A percentile compares a stretch with the other conserved stretches of the same genome.
These are phyloP conservation scores for Botia kubotai DNA, from an alignment of 2,797 vertebrate genomes.

Conservation along the genomic window DNA sequence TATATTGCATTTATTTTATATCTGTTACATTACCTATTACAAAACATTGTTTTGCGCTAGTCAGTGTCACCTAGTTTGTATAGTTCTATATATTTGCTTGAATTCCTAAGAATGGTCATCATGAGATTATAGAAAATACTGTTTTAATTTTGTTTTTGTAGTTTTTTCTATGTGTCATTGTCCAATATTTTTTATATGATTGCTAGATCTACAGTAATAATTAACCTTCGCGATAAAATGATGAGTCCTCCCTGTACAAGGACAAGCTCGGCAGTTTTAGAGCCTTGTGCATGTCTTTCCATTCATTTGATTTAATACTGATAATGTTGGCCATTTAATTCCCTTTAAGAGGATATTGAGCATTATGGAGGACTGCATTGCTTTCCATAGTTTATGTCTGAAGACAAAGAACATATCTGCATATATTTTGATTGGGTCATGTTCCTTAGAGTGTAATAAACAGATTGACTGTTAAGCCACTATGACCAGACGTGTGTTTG, in stretches of 20 bases:
- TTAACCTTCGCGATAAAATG: constrained; percentile 25
- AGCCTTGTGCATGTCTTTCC: background rate
- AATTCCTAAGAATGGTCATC: background rate
- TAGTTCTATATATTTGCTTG: background rate
- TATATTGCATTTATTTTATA: background rate
- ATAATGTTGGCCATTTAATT: constrained; percentile 37
- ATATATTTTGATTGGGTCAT: constrained; percentile 25
- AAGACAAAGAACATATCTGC: constrained; percentile 41
- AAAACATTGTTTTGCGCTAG: background rate
- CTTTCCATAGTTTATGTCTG: background rate
- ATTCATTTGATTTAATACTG: constrained; percentile 14
- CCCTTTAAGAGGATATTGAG: constrained; percentile 47
- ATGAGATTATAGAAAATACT: background rate
- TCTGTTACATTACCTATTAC: background rate
- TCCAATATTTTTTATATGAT: constrained; percentile 2
- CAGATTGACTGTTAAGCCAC: constrained; percentile 10
- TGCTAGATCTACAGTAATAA: constrained; percentile 19
- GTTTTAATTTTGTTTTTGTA: background rate
- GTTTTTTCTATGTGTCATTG: background rate
- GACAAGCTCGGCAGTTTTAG: constrained; percentile 25
- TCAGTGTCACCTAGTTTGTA: background rate
- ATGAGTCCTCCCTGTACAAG: constrained; percentile 16
- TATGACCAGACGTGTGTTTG: background rate
- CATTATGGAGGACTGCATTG: constrained; percentile 8
- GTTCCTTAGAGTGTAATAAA: constrained; percentile 25